Evolutionary conservation across 2,797 vertebrate genomes (phyloP), one percentile per base, ranked within the genome.

Genomic region (Chelidonichthys spinosus): DNA sequence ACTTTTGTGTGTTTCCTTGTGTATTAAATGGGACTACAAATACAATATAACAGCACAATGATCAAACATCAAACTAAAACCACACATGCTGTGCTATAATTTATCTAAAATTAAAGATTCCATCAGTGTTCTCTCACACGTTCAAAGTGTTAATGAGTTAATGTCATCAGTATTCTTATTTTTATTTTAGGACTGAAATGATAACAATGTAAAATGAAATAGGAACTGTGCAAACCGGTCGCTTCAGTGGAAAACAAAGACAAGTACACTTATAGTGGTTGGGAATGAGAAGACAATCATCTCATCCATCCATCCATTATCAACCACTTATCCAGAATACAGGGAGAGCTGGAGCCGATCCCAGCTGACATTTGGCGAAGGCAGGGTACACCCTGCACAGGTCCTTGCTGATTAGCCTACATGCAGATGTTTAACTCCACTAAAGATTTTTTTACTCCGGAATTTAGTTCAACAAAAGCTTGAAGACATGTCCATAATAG

Each of bases 261-360:
- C 36, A 67, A 15, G 44, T 55, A 50, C 44, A 61, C 44, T 39
- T 14, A 54, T 11, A 61, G 63, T 70, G 11, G 17, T 17, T 72
- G 75, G 55, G 52, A 63, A 63, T 33, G 18, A 74, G 17, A 71
- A 52, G 61, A 65, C 74, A 72, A 83, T 69, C 58, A 69, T 76
- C 63, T 82, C 65, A 83, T 79, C 77, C 87, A 90, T 83, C 44
- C 44, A 63, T 88, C 78, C 84, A 81, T 81, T 81, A 85, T 71
- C 77, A 76, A 88, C 25, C 25, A 2, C 25, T 25, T 25, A 25
- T 25, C 25, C 25, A 25, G 25, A 25, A 25, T 25, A 25, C 2
- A 25, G 25, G 25, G 25, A 25, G 25, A 2, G 25, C 25, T 25
- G 25, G 25, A 25, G 25, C 25, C 25, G 25, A 25, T 25, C 25